A percentile compares a stretch with the other conserved stretches of the same genome.
Conservation (phyloP, 2,113 vertebrate genomes). For the Barnardius zonarius region DNA sequence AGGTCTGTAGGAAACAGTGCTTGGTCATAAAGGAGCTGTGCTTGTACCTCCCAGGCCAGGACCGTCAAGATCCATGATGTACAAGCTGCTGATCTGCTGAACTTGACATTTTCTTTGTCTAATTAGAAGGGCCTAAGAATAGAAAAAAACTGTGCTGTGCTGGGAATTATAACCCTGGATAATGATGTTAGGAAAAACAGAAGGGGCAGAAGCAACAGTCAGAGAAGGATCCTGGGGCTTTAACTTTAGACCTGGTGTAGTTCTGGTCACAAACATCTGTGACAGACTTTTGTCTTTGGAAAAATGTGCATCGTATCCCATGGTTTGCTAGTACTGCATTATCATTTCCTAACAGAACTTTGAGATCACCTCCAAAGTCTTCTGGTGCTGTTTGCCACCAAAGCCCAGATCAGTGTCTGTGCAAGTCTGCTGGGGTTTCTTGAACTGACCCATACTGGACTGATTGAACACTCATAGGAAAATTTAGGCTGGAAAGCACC, state of each 20-base stretch:
- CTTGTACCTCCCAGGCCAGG: neutral
- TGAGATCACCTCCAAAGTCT: neutral
- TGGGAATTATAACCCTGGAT: neutral
- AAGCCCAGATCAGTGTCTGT: neutral
- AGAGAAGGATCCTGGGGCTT: neutral
- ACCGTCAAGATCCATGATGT: neutral
- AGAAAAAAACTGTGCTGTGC: neutral
- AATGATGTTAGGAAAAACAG: neutral
- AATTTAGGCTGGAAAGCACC: neutral
- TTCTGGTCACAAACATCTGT: neutral
- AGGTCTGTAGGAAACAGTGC: neutral
- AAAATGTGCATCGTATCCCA: neutral
- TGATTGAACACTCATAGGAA: neutral
- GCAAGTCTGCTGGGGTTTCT: neutral
- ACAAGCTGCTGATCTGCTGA: slow-evolving; percentile 29
- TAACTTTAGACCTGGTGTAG: neutral
- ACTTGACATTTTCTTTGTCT: slow-evolving; percentile 23
- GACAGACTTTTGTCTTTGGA: neutral
- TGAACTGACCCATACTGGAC: neutral
- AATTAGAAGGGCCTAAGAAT: slow-evolving; percentile 52
- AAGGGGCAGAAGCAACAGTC: neutral
- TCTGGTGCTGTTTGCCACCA: neutral
- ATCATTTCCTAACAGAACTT: neutral
- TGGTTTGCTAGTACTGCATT: neutral
- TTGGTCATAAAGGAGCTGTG: neutral